Base-by-base conservation (phyloP, 2,797 vertebrate genomes). In the Lemur catta region DNA sequence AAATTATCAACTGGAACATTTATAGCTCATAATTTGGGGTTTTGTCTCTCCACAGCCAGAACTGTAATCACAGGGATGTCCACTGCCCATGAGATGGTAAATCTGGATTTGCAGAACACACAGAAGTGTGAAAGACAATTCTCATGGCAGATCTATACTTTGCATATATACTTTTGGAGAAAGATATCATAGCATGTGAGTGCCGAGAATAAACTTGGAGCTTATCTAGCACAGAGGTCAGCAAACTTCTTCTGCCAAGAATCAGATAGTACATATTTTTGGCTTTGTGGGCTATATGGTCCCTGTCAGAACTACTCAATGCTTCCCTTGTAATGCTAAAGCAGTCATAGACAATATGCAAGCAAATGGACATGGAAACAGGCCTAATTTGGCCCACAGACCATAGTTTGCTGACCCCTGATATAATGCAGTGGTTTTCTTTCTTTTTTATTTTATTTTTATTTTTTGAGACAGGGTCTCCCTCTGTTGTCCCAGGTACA, bases 131-230 rank as follows among this genome's bases (percentile, higher is more conserved):
- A 91, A 89, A 92, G 67, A 85, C 48, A 11, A 38, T 84, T 91
- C 46, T 91, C n/a, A 10, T 9, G 41, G 76, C 9, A 94, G 92
- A 92, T 93, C 71, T 93, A 57, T 80, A 82, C n/a, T 69, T 67
- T 88, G 20, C 18, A 84, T 65, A n/a, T 82, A 38, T 30, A 55
- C 28, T 24, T 95, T 85, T 97, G 30, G 88, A 85, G 76, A 92
- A 84, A 75, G 18, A 52, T 69, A 71, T 75, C 75, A 67, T 81
- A 75, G 33, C 78, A 88, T 61, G 38, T 75, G 78, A 93, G 24
- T 74, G 8, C 35, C 61, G 28, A 33, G 79, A 91, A 55, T 67
- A 81, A 89, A 85, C 48, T 81, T 67, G 33, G 55, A 93, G 28
- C 20, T 88, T 41, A 75, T 89, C 86, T 94, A 86, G 33, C 24